These are phyloP conservation scores for Diaprepes abbreviatus DNA, from an alignment of 2,888 invertebrate species.

Conservation along the genomic window DNA sequence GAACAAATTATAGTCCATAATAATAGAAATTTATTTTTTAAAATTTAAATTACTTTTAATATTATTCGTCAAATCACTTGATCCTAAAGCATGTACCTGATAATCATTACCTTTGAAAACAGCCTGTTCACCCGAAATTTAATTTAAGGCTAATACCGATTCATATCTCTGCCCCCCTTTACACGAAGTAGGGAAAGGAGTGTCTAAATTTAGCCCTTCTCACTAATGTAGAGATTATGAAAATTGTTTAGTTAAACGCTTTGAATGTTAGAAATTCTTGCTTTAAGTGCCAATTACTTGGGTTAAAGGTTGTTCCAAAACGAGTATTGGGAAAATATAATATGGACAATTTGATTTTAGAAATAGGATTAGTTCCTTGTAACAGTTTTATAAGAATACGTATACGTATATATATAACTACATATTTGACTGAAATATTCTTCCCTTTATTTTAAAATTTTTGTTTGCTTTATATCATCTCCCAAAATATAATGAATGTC, in stretches of 20 bases:
- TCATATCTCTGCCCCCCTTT: slow-evolving; percentile 5
- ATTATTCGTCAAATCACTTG: no score
- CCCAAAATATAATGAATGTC: no score
- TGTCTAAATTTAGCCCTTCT: slow-evolving; percentile 9
- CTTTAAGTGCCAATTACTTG: slow-evolving; percentile 12
- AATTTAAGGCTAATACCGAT: slow-evolving; percentile 4
- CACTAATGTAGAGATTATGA: slow-evolving; percentile 10
- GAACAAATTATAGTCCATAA: no score
- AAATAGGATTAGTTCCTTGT: not conserved
- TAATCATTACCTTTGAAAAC: not conserved
- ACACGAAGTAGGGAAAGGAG: slow-evolving; percentile 1
- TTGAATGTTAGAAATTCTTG: slow-evolving; percentile 6
- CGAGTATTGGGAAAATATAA: slow-evolving; percentile 6
- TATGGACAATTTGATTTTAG: not conserved
- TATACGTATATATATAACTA: no score
- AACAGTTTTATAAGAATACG: not conserved
- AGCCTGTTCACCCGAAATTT: slow-evolving; percentile 1
- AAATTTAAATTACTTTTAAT: no score
- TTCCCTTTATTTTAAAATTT: no score
- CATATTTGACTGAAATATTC: no score
- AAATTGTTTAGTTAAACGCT: slow-evolving; percentile 12
- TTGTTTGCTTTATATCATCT: no score
- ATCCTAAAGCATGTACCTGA: not conserved
- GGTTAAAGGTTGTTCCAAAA: not conserved
- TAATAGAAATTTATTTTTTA: no score